Evolutionary conservation across 2,113 vertebrate species (phyloP).

Genomic region (Aspiorhynchus laticeps): DNA sequence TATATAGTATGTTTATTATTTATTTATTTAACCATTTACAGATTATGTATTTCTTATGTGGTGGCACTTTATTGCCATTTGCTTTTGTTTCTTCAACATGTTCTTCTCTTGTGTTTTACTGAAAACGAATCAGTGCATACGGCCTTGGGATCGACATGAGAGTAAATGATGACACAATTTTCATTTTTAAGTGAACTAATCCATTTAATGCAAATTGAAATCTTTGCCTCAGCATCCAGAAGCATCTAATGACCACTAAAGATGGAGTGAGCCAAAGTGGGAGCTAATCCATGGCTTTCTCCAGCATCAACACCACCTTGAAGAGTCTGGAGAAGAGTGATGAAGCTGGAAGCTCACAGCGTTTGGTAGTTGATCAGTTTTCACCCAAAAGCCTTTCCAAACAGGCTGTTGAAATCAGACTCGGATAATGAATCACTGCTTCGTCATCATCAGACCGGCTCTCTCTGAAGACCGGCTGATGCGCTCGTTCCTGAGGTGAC

Average conservation of each 20-base stretch:
- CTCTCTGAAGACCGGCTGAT: slow-evolving; percentile 19
- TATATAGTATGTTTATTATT: too few species aligned
- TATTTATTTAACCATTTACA: too few species aligned
- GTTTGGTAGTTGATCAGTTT: background rate
- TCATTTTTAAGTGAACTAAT: background rate
- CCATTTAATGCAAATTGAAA: slow-evolving; percentile 11
- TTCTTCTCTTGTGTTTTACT: too few species aligned
- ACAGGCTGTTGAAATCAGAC: background rate
- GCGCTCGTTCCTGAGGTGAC: slow-evolving; percentile 53
- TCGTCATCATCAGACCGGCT: background rate
- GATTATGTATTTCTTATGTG: too few species aligned
- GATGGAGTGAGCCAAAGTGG: slow-evolving; percentile 63
- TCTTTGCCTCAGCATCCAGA: background rate
- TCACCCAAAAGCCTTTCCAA: background rate
- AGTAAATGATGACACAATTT: background rate
- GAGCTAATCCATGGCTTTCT: slow-evolving; percentile 73
- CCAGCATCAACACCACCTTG: slow-evolving; percentile 70
- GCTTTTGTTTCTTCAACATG: background rate
- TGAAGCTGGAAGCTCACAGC: slow-evolving; percentile 63
- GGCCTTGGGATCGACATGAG: too few species aligned
- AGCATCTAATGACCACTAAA: slow-evolving; percentile 27
- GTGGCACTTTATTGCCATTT: background rate
- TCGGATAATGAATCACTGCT: too few species aligned
- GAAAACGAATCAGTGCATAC: too few species aligned
- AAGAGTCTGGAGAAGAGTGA: slow-evolving; percentile 55